Evolutionary conservation across 1,140 invertebrate genomes (phyloP), one percentile per base, ranked within the genome.

Genomic region (Paraescarpia echinospica): DNA sequence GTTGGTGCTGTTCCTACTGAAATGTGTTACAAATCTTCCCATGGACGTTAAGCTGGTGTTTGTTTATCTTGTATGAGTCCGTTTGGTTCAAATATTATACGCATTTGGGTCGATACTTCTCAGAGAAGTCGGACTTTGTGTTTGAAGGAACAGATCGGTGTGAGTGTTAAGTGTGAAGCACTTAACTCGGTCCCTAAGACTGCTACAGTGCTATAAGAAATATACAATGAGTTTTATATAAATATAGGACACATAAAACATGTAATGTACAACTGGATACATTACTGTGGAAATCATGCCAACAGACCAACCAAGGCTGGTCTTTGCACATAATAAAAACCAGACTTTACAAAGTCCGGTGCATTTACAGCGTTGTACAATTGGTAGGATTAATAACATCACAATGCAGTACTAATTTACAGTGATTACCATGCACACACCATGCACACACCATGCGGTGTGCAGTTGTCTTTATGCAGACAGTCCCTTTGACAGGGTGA

Each of bases 21-120:
- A 77, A 77, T 77, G 59, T 77, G 59, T 77, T 77, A 77, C 59
- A 77, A 77, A 77, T 77, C 59, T 31, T 77, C 59, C 59, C 59
- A 27, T 77, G 59, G 59, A 77, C 27, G 27, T 77, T 77, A 77
- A 77, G 59, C 59, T 77, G 59, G 59, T 77, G 59, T 77, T 77
- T 77, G 59, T 31, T 77, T 77, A 77, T 14, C 59, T 77, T 77
- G 59, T 77, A 4, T 77, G 27, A 18, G 14, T 77, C 59, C 22
- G 59, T 77, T 77, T 77, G 59, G 59, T 77, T 77, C 59, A 77
- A 77, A 77, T 77, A 77, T 77, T 77, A 77, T 22, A 77, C 59
- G 59, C 22, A 0, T 6, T 14, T 77, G 59, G 59, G 14, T 77
- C 59, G 27, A 77, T 77, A 77, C 59, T 77, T 77, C 59, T 77